Base-by-base conservation (phyloP, 2,797 vertebrate genomes). In the Melopsittacus undulatus region DNA sequence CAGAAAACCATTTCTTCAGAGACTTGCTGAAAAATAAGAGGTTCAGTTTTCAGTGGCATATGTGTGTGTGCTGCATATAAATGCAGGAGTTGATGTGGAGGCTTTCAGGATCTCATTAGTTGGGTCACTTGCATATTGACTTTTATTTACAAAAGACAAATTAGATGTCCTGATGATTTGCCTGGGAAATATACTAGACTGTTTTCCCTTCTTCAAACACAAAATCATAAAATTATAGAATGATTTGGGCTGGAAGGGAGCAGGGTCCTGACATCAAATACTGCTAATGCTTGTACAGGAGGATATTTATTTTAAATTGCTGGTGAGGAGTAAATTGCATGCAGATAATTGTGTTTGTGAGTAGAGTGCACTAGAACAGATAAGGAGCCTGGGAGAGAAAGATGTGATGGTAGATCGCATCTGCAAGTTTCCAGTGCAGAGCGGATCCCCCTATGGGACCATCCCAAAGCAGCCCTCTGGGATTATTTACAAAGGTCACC, bases 71-170 rank as follows among this genome's bases (percentile, higher is more conserved):
- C 54, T 84, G 51, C 81, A 43, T 84, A 49, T 66, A 62, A 87
- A 66, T 64, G 48, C 23, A 49, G 51, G 11, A 59, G 26, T 23
- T 68, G 75, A 51, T 10, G 7, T 45, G 73, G 45, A 54, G 67
- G n/a, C 70, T 92, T 94, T 89, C 77, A 79, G 52, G 34, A 69
- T 89, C 73, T 72, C 54, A 51, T 91, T 96, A 83, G 7, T 10
- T 89, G 23, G 29, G 19, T 81, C 51, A 51, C 63, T 91, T 93
- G 30, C 52, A 80, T 62, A 23, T 7, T 90, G 64, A 57, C 52
- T 87, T 76, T 45, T 73, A 73, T 61, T 83, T 66, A 48, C 20
- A 24, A 82, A 73, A 46, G 54, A 49, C 20, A 68, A 91, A 66
- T 89, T 63, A 56, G 38, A 68, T 34, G 11, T 80, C 49, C 16